phyloP scores from a whole-genome alignment of 2,888 invertebrate genomes.

The Chloroclystis v-ata region DNA sequence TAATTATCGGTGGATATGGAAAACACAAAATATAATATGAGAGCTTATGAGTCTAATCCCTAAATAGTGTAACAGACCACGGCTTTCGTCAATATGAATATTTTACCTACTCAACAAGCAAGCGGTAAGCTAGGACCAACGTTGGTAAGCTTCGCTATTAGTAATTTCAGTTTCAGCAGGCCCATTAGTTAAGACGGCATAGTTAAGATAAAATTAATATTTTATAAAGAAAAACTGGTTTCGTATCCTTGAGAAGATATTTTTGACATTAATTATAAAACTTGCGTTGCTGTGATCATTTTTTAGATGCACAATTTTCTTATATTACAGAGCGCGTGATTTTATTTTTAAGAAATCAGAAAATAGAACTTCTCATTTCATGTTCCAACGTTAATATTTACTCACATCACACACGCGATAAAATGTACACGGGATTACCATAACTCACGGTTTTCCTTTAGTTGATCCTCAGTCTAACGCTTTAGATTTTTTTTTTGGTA shows the following conservation, averaged over 20 bases:
- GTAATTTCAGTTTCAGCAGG: slow-evolving; percentile 23
- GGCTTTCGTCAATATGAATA: neutral
- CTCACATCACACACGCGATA: slow-evolving; percentile 16
- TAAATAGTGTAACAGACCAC: neutral
- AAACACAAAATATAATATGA: too few relatives aligned
- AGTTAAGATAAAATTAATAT: neutral
- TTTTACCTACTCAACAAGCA: slow-evolving; percentile 10
- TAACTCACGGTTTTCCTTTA: slow-evolving; percentile 26
- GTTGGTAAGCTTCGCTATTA: slow-evolving; percentile 17
- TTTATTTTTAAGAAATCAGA: too few relatives aligned
- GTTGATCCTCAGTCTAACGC: slow-evolving; percentile 12
- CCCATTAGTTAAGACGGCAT: slow-evolving; percentile 19
- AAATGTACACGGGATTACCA: slow-evolving; percentile 24
- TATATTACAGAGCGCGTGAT: too few relatives aligned
- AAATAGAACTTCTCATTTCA: neutral
- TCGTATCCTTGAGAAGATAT: neutral
- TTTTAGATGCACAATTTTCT: too few relatives aligned
- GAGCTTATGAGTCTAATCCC: too few relatives aligned
- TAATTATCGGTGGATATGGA: too few relatives aligned
- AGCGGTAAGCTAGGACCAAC: slow-evolving; percentile 12
- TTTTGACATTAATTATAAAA: neutral
- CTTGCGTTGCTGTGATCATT: too few relatives aligned
- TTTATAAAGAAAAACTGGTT: neutral
- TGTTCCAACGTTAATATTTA: slow-evolving; percentile 22
- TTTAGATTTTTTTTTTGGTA: too few relatives aligned